phyloP scores from a whole-genome alignment of 2,888 invertebrate species.

The Spodoptera exigua region DNA sequence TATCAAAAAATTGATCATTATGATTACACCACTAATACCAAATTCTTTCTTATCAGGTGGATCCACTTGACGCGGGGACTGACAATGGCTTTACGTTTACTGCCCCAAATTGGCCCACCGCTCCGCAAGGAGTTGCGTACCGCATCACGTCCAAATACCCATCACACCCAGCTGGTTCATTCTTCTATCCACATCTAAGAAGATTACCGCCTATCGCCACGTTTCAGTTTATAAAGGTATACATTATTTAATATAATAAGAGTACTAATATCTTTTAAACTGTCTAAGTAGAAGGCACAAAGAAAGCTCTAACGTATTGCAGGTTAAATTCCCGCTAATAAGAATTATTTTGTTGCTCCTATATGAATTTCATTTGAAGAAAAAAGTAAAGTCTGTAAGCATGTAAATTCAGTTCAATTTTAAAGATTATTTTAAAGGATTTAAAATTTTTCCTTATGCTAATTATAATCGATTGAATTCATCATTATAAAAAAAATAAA shows the following conservation, averaged over 20 bases:
- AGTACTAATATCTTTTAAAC: too few species aligned
- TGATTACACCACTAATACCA: not conserved
- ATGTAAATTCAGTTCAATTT: too few species aligned
- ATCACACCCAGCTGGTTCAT: conserved; percentile 97
- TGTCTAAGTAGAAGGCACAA: too few species aligned
- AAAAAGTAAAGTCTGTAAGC: too few species aligned
- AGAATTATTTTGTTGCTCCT: too few species aligned
- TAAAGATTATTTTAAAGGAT: too few species aligned
- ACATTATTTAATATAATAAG: not conserved
- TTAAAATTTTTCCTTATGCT: too few species aligned
- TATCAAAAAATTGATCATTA: not conserved
- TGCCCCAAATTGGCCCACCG: conserved; percentile 98
- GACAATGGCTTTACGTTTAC: conserved; percentile 99
- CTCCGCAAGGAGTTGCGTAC: conserved; percentile 96
- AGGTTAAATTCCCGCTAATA: too few species aligned
- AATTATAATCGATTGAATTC: too few species aligned
- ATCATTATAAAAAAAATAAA: too few species aligned
- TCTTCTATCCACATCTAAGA: conserved; percentile 97
- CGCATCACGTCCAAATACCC: conserved; percentile 96
- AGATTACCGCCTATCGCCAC: conserved; percentile 96
- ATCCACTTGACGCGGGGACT: conserved; percentile 97
- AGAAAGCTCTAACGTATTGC: too few species aligned
- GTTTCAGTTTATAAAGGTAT: conserved; percentile 96
- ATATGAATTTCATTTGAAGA: too few species aligned
- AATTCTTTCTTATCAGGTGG: conserved; percentile 89